Conservation (phyloP, 2,888 invertebrate species). For the Carpatolechia fugitivella region DNA sequence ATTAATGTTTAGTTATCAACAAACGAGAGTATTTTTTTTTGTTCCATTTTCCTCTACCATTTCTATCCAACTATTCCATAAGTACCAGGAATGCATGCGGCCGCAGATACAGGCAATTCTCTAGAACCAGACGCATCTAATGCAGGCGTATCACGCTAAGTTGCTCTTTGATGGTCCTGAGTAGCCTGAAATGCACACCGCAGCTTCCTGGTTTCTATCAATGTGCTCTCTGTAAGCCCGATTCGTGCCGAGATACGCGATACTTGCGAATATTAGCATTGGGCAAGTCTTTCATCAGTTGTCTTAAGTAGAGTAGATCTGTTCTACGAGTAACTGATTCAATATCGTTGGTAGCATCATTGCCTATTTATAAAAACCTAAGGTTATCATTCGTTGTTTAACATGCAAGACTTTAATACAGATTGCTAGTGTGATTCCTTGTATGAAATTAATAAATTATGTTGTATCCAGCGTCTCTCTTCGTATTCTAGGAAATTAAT, state of each 20-base stretch:
- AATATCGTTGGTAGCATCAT: too few species aligned
- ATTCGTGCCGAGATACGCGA: conserved; percentile 32
- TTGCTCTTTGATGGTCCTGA: conserved; percentile 54
- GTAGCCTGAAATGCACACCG: conserved; percentile 44
- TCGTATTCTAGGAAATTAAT: too few species aligned
- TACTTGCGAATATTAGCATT: conserved; percentile 15
- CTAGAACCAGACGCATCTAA: conserved; percentile 10
- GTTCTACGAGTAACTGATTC: too few species aligned
- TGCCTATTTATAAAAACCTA: too few species aligned
- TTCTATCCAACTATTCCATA: neutral
- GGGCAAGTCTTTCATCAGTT: conserved; percentile 7
- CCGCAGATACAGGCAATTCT: neutral
- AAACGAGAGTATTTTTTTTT: too few species aligned
- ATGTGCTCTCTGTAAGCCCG: conserved; percentile 43
- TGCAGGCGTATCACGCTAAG: conserved; percentile 41
- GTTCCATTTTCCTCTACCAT: neutral
- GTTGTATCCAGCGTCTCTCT: too few species aligned
- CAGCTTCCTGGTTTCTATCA: conserved; percentile 55
- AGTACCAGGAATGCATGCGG: conserved; percentile 12
- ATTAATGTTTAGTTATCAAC: too few species aligned
- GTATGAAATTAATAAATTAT: too few species aligned
- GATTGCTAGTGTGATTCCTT: too few species aligned
- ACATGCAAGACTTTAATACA: too few species aligned
- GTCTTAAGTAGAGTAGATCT: neutral
- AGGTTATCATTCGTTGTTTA: too few species aligned